Percentiles rank a stretch among this genome's conserved stretches.
Evolutionary conservation across 23 tunicate species (phyloP).

Genomic region (Styela clava): DNA sequence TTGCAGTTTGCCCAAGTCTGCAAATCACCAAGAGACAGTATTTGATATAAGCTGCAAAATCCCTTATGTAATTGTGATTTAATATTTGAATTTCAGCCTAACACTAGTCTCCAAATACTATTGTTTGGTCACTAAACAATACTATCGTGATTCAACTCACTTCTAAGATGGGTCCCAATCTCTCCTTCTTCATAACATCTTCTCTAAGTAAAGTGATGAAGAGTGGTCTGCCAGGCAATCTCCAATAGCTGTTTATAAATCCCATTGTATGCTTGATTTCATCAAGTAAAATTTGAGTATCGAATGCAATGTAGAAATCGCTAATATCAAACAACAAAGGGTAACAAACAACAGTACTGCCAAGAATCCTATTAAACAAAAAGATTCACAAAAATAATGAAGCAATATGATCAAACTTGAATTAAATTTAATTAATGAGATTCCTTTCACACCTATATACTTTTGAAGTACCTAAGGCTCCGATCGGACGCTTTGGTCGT

Average conservation of each 20-base stretch:
- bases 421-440: no score
- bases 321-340: slow-evolving; percentile 91
- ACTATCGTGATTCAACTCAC: no score
- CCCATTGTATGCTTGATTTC: slow-evolving; percentile 71
- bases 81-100: no score
- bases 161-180: slow-evolving; percentile 70
- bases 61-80: no score
- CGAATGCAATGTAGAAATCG: slow-evolving; percentile 96
- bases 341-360: slow-evolving; percentile 79
- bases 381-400: not conserved
- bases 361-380: slow-evolving; percentile 51
- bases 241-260: slow-evolving; percentile 76
- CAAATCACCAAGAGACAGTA: no score
- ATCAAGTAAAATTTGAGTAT: slow-evolving; percentile 83
- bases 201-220: slow-evolving; percentile 80
- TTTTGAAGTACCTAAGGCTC: slow-evolving; percentile 76
- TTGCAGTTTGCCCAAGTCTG: no score
- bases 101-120: no score
- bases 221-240: slow-evolving; percentile 71
- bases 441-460: slow-evolving; percentile 64
- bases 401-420: no score
- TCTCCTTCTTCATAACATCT: slow-evolving; percentile 55
- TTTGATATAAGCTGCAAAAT: no score
- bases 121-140: no score
- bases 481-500: slow-evolving; percentile 91